phyloP scores from a whole-genome alignment of 2,888 invertebrate genomes.

The Agrotis clavis region DNA sequence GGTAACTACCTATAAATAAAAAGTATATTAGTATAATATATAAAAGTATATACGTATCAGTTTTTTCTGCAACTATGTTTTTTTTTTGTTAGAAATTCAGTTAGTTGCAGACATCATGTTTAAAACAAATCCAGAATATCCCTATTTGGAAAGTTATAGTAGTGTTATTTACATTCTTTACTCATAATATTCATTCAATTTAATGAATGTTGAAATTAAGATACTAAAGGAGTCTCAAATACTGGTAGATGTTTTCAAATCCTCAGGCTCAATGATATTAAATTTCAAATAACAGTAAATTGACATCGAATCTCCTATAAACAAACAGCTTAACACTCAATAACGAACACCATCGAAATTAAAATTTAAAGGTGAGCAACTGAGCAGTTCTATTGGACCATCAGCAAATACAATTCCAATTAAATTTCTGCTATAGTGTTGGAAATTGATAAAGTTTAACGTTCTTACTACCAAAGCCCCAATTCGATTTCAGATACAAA shows the following conservation, averaged over 20 bases:
- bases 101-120: not conserved
- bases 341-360: conserved; percentile 21
- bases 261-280: not conserved
- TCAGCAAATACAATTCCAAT: conserved; percentile 55
- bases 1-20: no score
- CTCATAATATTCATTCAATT: no score
- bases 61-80: no score
- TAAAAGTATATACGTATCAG: no score
- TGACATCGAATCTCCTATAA: not conserved
- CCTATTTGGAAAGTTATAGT: not conserved
- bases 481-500: conserved; percentile 64
- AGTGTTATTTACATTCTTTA: no score
- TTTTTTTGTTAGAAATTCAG: not conserved
- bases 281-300: not conserved
- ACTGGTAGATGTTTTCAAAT: not conserved
- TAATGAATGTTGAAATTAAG: not conserved
- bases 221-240: not conserved
- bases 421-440: conserved; percentile 58
- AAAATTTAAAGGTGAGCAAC: conserved; percentile 44
- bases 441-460: conserved; percentile 57
- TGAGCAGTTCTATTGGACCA: conserved; percentile 36
- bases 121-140: not conserved
- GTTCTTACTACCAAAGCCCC: conserved; percentile 42
- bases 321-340: conserved; percentile 9
- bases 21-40: no score